phyloP scores from a whole-genome alignment of 2,113 vertebrate genomes.

The Chrysemys picta region DNA sequence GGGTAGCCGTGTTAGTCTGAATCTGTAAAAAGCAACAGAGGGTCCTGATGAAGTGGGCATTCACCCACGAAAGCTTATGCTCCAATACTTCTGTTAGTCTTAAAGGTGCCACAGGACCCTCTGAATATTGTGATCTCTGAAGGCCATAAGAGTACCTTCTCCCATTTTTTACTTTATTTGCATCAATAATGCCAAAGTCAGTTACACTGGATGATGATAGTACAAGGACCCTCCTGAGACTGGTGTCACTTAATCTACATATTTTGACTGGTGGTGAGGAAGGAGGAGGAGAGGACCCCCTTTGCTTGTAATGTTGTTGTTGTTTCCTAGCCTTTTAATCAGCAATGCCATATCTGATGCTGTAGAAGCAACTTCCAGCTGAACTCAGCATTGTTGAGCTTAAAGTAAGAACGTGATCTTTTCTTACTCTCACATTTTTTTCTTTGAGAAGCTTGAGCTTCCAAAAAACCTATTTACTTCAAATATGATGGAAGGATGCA shows the following conservation, averaged over 20 bases:
- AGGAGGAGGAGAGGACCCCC: background rate
- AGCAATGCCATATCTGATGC: background rate
- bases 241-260: rapidly evolving
- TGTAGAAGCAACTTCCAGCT: background rate
- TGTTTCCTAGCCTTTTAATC: background rate
- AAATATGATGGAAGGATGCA: background rate
- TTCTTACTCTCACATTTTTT: background rate
- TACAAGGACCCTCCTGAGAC: background rate
- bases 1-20: too few relatives aligned
- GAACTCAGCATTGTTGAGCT: background rate
- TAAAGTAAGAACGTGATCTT: background rate
- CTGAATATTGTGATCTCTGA: background rate
- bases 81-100: too few relatives aligned
- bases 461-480: background rate
- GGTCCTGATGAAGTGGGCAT: too few relatives aligned
- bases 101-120: too few relatives aligned
- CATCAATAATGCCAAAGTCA: conserved; percentile 12
- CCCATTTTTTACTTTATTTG: conserved; percentile 28
- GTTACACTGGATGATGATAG: background rate
- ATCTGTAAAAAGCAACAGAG: too few relatives aligned
- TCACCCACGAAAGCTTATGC: too few relatives aligned
- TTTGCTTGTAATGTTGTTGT: background rate
- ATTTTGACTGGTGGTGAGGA: background rate
- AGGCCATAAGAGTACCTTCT: background rate
- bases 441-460: background rate